Percentiles rank a stretch among this genome's conserved stretches.
Evolutionary conservation across 1,140 invertebrate genomes (phyloP).

Genomic region (Drosophila hydei): DNA sequence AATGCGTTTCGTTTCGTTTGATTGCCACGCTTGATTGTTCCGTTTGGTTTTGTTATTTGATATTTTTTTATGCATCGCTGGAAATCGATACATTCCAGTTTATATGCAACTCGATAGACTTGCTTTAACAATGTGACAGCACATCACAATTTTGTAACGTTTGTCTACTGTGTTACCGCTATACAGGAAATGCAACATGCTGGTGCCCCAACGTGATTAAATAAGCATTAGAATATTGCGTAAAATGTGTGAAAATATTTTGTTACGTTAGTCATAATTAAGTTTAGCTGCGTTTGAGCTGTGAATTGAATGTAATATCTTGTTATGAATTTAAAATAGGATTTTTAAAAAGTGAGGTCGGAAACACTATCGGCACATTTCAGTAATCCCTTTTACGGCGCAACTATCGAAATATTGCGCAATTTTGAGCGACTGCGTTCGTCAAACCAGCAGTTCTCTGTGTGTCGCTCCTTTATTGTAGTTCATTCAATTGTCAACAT

Average conservation of each 20-base stretch:
- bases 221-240: neutral
- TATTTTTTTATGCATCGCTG: constrained; percentile 39
- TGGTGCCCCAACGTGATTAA: neutral
- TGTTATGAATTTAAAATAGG: neutral
- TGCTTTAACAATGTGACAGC: neutral
- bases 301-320: neutral
- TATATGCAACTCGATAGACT: constrained; percentile 28
- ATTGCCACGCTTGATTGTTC: constrained; percentile 66
- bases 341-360: neutral
- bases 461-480: too few species aligned
- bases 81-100: constrained; percentile 30
- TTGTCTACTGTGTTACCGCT: constrained; percentile 9
- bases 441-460: neutral
- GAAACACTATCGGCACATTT: neutral
- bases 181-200: constrained; percentile 24
- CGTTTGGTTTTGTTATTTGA: constrained; percentile 49
- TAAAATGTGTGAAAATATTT: neutral
- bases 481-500: neutral
- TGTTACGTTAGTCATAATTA: neutral
- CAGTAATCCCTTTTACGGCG: neutral
- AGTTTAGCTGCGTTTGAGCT: neutral
- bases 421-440: neutral
- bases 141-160: constrained; percentile 2
- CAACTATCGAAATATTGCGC: constrained; percentile 1
- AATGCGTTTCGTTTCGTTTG: constrained; percentile 63